These are phyloP conservation scores for Gadus chalcogrammus DNA, from an alignment of 2,113 vertebrate genomes.

Conservation along the genomic window DNA sequence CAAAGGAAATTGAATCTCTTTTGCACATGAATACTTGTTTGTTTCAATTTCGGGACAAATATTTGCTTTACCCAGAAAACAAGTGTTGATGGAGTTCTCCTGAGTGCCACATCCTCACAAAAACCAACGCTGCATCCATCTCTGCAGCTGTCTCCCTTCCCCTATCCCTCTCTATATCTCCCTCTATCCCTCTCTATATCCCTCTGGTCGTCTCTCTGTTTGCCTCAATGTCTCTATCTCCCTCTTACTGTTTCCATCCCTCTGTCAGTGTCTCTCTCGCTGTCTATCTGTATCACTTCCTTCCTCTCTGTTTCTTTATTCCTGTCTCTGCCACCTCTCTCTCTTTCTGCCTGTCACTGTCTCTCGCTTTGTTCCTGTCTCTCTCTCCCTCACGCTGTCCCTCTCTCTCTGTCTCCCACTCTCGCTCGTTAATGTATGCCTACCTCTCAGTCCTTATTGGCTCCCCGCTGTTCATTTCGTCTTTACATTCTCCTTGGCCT, in stretches of 20 bases:
- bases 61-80: background rate
- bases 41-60: constrained; percentile 2
- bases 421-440: too few species aligned
- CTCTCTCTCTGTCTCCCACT: too few species aligned
- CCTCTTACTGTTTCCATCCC: background rate
- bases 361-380: too few species aligned
- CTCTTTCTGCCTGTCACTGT: too few species aligned
- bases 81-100: background rate
- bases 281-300: background rate
- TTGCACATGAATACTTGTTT: background rate
- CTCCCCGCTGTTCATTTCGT: too few species aligned
- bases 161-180: background rate
- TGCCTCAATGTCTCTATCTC: background rate
- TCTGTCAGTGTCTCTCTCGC: background rate
- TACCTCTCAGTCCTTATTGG: too few species aligned
- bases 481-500: too few species aligned
- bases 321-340: too few species aligned
- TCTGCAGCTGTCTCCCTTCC: background rate
- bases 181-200: background rate
- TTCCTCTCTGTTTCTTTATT: too few species aligned
- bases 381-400: too few species aligned
- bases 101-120: background rate
- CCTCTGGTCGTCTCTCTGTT: background rate
- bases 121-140: background rate
- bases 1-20: constrained; percentile 1